Conservation (phyloP, 2,113 vertebrate species). For the Terrapene triunguis region DNA sequence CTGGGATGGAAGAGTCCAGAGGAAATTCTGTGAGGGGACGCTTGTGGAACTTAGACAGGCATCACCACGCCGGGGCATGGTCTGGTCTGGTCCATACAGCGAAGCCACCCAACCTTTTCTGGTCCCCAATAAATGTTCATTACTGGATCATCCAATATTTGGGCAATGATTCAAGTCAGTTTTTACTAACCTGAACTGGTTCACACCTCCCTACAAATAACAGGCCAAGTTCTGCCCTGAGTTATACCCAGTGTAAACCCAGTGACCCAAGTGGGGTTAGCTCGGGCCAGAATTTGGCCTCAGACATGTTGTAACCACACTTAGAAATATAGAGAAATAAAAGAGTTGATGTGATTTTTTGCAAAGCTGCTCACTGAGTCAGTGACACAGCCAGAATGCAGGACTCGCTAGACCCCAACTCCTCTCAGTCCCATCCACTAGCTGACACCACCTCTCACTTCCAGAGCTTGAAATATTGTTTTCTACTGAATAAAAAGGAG, state of each 20-base stretch:
- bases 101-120: background rate
- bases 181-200: background rate
- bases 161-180: background rate
- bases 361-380: background rate
- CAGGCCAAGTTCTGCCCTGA: background rate
- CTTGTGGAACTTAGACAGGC: background rate
- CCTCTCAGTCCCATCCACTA: background rate
- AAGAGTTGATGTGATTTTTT: background rate
- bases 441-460: background rate
- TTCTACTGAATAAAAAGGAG: background rate
- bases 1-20: background rate
- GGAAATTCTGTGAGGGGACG: background rate
- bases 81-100: background rate
- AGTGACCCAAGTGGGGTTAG: background rate
- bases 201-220: background rate
- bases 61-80: background rate
- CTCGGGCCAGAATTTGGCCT: background rate
- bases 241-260: background rate
- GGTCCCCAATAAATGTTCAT: background rate
- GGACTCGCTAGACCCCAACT: background rate
- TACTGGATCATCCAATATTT: background rate
- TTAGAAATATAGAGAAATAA: background rate
- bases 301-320: background rate
- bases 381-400: background rate
- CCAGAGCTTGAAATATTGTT: background rate